These are phyloP conservation scores for Myxocyprinus asiaticus DNA, from an alignment of 2,113 vertebrate genomes.

Conservation along the genomic window DNA sequence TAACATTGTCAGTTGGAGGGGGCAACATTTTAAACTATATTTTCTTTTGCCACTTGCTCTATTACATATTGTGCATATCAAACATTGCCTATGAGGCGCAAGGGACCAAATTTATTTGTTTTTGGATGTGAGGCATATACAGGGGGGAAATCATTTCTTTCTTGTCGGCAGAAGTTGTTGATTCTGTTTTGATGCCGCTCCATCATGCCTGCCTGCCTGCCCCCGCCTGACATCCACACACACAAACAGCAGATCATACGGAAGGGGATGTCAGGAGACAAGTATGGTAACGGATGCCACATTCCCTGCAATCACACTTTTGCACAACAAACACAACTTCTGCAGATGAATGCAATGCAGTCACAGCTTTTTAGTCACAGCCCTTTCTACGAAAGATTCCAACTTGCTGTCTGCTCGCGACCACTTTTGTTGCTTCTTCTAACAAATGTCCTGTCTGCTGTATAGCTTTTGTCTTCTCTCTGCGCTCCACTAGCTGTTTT, in stretches of 20 bases:
- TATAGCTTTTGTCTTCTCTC: conserved; percentile 7
- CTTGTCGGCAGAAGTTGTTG: conserved; percentile 53
- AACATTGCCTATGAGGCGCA: conserved; percentile 38
- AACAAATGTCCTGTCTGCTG: conserved; percentile 27
- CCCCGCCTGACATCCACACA: conserved; percentile 17
- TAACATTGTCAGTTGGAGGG: conserved; percentile 49
- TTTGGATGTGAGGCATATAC: conserved; percentile 43
- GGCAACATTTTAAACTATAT: conserved; percentile 56
- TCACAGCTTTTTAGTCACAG: conserved; percentile 26
- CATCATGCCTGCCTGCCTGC: conserved; percentile 36
- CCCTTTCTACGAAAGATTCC: background rate
- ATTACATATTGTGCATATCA: conserved; percentile 38
- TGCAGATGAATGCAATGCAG: background rate
- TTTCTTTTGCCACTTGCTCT: conserved; percentile 7
- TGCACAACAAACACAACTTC: conserved; percentile 32
- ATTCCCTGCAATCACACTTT: conserved; percentile 16
- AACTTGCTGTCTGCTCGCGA: conserved; percentile 43
- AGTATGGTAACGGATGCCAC: conserved; percentile 34
- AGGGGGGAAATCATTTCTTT: conserved; percentile 57
- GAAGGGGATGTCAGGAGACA: conserved; percentile 11
- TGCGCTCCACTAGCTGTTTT: background rate
- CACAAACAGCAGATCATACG: conserved; percentile 39
- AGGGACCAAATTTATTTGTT: conserved; percentile 51
- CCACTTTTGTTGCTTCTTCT: conserved; percentile 39
- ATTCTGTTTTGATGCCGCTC: conserved; percentile 31